Percentiles rank a stretch among this genome's conserved stretches.
phyloP scores from a whole-genome alignment of 1,140 invertebrate genomes.

The Cydia strobilella region DNA sequence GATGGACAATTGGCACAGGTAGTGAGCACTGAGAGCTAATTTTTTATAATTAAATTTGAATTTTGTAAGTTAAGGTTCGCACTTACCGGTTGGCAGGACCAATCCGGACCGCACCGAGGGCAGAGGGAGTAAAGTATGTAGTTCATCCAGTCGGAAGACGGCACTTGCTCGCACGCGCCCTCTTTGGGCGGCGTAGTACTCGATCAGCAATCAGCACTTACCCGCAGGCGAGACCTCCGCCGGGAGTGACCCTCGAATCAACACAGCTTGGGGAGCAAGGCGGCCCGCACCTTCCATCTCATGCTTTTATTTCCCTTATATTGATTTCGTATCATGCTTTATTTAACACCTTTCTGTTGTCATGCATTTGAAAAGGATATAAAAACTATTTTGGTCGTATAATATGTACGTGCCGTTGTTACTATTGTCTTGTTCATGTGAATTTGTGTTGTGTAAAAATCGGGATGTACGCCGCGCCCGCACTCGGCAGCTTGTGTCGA shows the following conservation, averaged over 20 bases:
- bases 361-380: slow-evolving; percentile 62
- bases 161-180: background rate
- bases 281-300: slow-evolving; percentile 65
- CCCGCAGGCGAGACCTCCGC: background rate
- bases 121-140: background rate
- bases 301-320: slow-evolving; percentile 52
- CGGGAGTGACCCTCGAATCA: slow-evolving; percentile 41
- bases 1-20: slow-evolving; percentile 55
- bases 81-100: slow-evolving; percentile 29
- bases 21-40: slow-evolving; percentile 45
- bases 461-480: slow-evolving; percentile 69
- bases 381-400: slow-evolving; percentile 80
- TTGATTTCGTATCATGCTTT: slow-evolving; percentile 68
- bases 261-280: slow-evolving; percentile 37
- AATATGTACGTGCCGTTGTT: slow-evolving; percentile 68
- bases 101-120: slow-evolving; percentile 19
- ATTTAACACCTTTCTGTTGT: slow-evolving; percentile 49
- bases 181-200: background rate
- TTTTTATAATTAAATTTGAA: slow-evolving; percentile 38
- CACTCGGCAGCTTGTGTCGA: slow-evolving; percentile 73
- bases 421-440: slow-evolving; percentile 78
- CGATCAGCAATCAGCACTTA: background rate
- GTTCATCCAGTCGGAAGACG: background rate
- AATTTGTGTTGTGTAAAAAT: slow-evolving; percentile 76
- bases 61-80: slow-evolving; percentile 11